phyloP scores from a whole-genome alignment of 2,113 vertebrate species.

The Microtus richardsoni region DNA sequence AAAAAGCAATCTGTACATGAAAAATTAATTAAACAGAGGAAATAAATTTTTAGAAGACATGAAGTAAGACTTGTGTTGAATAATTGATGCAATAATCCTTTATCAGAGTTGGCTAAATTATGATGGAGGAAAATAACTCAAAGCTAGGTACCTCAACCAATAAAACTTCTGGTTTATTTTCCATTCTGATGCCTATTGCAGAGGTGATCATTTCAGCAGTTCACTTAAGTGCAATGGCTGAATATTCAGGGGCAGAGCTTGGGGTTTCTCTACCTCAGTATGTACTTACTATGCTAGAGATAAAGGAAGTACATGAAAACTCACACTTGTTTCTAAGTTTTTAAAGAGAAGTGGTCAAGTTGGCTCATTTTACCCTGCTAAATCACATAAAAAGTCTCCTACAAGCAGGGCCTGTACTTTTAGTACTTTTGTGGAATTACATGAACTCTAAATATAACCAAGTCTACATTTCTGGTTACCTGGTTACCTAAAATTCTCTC shows the following conservation, averaged over 20 bases:
- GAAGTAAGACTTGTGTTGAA: conserved; percentile 13
- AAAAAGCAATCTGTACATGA: not conserved
- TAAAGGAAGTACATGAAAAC: not conserved
- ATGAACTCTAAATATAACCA: not conserved
- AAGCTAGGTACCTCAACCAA: not conserved
- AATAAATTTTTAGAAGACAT: conserved; percentile 20
- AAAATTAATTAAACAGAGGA: conserved; percentile 24
- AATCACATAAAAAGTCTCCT: not conserved
- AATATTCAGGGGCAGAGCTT: not conserved
- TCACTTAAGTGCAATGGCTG: not conserved
- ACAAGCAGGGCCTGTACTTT: not conserved
- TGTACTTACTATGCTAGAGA: not conserved
- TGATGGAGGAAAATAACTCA: not conserved
- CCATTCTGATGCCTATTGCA: not conserved
- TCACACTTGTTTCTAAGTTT: not conserved
- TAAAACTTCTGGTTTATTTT: not conserved
- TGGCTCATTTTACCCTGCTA: not conserved
- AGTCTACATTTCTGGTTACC: not conserved
- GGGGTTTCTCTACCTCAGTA: fast-evolving
- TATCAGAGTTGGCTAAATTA: not conserved
- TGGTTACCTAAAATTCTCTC: not conserved
- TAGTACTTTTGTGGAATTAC: not conserved
- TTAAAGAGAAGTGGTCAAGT: not conserved
- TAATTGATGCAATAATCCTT: conserved; percentile 48
- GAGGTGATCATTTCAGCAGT: not conserved